Evolutionary conservation across 92 coral and sea anemone species (phyloP), one percentile per base, ranked within the genome.

Genomic region (Epizoanthus rinbou): DNA sequence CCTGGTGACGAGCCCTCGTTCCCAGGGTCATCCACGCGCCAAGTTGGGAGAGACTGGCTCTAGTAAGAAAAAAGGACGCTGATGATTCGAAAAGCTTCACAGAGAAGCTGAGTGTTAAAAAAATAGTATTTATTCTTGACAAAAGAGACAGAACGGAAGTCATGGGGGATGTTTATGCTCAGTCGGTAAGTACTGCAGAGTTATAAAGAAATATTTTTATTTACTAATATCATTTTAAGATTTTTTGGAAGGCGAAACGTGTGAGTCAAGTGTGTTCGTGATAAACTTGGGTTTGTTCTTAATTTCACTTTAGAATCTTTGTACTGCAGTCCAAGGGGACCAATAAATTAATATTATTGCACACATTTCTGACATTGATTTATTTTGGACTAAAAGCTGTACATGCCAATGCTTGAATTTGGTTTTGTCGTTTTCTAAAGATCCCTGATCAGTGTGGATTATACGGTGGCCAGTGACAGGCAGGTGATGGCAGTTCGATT

Each of bases 161-260:
- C 64, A 93, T 93, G 98, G 94, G 98, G 54, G 98, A 93, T 65
- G 94, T 91, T 4, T 93, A 93, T 86, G 85, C 94, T n/a, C 90
- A 86, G 39, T 88, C 98, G 89, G 98, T 93, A 76, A 89, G 98
- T 90, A 58, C 58, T 67, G 58, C 31, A 41, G 4, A 19, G 28
- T 60, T 56, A 25, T 0, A 54, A 21, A 74, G 15, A 31, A 37
- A 31, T 25, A 33, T 19, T 67, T 67, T 68, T 22, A 25, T 82
- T 52, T 75, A 10, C 17, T 6, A 57, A 57, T 6, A 50, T 16
- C 53, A 17, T 73, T 64, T 25, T 59, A 28, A 1, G 37, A 25
- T 22, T 37, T 60, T 76, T 59, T 59, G 37, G 10, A 3, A 10
- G n/a, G 16, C 70, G 6, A 37, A 37, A 37, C 43, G 1, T 37